Percentiles rank a stretch among this genome's conserved stretches.
Conservation (phyloP, 2,888 invertebrate genomes). For the Frankliniella intonsa region DNA sequence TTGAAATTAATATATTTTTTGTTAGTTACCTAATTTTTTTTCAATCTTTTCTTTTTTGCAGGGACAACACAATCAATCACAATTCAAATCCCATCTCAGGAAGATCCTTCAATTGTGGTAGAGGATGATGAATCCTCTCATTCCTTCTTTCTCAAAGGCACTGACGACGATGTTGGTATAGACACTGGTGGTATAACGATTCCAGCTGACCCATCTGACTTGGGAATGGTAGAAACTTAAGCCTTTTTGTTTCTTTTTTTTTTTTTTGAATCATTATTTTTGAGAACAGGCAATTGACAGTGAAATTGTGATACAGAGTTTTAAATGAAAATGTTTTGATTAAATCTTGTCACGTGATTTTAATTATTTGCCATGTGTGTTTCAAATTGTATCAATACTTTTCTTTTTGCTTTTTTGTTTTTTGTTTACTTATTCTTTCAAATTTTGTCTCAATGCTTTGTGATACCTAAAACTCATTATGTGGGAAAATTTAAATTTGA, state of each 20-base stretch:
- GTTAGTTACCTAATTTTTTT: neutral
- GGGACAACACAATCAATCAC: constrained; percentile 39
- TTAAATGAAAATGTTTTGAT: neutral
- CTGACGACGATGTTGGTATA: neutral
- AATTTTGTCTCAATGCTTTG: too few relatives aligned
- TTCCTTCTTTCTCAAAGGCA: constrained; percentile 7
- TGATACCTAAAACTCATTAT: neutral
- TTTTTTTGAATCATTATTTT: neutral
- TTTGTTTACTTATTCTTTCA: too few relatives aligned
- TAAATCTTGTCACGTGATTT: neutral
- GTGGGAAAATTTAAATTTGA: neutral
- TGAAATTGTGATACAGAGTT: too few relatives aligned
- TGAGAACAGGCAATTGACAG: neutral
- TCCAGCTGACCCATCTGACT: constrained; percentile 1
- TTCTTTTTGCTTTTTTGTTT: neutral
- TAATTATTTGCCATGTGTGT: neutral
- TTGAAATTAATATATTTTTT: neutral
- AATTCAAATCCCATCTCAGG: constrained; percentile 36
- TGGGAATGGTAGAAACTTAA: neutral
- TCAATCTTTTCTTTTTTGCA: neutral
- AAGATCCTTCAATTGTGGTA: neutral
- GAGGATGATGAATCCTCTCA: neutral
- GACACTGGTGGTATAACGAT: constrained; percentile 7
- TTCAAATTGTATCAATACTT: neutral
- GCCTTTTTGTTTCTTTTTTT: neutral